Evolutionary conservation across 2,888 invertebrate genomes (phyloP).

Genomic region (Choristoneura rosaceana): DNA sequence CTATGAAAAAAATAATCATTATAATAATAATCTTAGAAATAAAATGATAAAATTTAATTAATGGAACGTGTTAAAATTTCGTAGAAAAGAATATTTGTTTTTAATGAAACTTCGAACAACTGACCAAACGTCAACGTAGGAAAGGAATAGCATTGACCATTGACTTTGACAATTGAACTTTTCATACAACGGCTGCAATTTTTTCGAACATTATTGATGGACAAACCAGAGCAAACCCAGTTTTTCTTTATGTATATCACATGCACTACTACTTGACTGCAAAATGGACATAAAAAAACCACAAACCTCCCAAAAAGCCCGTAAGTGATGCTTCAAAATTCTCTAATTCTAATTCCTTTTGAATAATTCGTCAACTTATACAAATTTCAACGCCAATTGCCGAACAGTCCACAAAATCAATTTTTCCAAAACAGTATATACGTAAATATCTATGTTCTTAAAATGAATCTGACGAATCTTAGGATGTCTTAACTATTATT

Average conservation of each 20-base stretch:
- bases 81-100: too few species aligned
- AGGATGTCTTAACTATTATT: too few species aligned
- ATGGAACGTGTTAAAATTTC: too few species aligned
- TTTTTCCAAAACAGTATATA: too few species aligned
- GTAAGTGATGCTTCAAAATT: constrained; percentile 55
- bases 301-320: constrained; percentile 56
- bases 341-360: not conserved
- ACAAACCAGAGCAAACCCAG: not conserved
- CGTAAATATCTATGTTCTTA: too few species aligned
- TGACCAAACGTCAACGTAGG: not conserved
- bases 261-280: constrained; percentile 1
- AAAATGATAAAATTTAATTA: too few species aligned
- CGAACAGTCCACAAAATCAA: not conserved
- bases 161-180: constrained; percentile 7
- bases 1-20: too few species aligned
- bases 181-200: constrained; percentile 28
- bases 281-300: constrained; percentile 61
- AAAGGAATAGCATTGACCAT: not conserved
- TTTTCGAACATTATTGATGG: constrained; percentile 24
- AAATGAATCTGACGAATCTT: too few species aligned
- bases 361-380: not conserved
- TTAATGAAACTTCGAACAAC: too few species aligned
- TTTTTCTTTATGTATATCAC: constrained; percentile 27
- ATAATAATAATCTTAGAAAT: too few species aligned
- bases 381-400: too few species aligned